Evolutionary conservation across 1,140 invertebrate species (phyloP), one percentile per base, ranked within the genome.

Genomic region (Colletes gigas): DNA sequence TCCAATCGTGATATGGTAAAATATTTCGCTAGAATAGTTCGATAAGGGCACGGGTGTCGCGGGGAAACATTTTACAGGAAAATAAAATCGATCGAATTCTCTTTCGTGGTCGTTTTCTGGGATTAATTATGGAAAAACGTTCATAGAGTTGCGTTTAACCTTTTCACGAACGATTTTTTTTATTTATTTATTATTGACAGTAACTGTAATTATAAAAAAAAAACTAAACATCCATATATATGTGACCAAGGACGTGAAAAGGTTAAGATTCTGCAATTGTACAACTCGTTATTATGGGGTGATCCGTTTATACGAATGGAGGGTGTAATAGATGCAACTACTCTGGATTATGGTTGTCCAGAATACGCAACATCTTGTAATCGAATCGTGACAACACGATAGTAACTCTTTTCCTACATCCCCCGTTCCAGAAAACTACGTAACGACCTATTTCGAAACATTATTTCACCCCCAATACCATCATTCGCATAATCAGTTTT

Each of bases 301-400:
- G 19, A 8, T 50, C 41, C 21, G 52, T 77, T 77, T 50, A 68
- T 69, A 69, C 19, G 47, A 77, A 68, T 77, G 74, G 44, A 50
- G 54, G 19, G 21, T 66, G 30, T 39, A 77, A 59, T 59, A 69
- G 65, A 69, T 59, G 50, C 19, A 41, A 77, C 54, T 39, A 65
- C 0, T 21, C 17, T 59, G 63, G 52, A 39, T 50, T 14, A 59
- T 30, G 52, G 15, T n/a, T n/a, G 19, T 77, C 74, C 41, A 69
- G 41, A 50, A 59, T 41, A 59, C 21, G 54, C 74, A 44, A 57
- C 52, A 59, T 76, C 63, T 76, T 41, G 74, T 8, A 52, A 17
- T n/a, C 30, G 47, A 17, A 50, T 30, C 21, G 41, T 17, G 41
- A 65, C 30, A 54, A 44, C 39, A 19, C n/a, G 21, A 21, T 41